Conservation (phyloP, 2,113 vertebrate species). For the Toxotes jaculatrix region DNA sequence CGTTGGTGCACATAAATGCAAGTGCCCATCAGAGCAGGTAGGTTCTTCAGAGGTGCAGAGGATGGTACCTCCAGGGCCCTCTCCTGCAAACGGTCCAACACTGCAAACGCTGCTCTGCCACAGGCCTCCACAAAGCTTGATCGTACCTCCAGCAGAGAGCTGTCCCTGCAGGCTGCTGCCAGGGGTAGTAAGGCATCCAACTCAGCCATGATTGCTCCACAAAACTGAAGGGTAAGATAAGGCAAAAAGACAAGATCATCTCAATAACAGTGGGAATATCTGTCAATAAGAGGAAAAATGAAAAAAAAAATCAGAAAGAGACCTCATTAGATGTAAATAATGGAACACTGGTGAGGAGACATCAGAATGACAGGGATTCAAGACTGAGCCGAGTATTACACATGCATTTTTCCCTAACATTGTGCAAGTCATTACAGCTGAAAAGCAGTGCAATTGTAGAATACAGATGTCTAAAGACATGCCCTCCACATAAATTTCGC, state of each 20-base stretch:
- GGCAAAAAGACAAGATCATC: slow-evolving; percentile 72
- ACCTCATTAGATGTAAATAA: slow-evolving; percentile 67
- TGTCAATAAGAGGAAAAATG: slow-evolving; percentile 35
- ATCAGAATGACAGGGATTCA: slow-evolving; percentile 58
- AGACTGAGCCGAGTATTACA: slow-evolving; percentile 43
- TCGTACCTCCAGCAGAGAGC: slow-evolving; percentile 89
- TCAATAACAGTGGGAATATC: slow-evolving; percentile 52
- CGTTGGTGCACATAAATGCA: slow-evolving; percentile 85
- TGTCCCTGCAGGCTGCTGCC: slow-evolving; percentile 90
- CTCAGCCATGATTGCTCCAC: slow-evolving; percentile 89
- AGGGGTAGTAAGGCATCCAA: slow-evolving; percentile 91
- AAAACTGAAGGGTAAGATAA: slow-evolving; percentile 86
- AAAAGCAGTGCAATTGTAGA: slow-evolving; percentile 56
- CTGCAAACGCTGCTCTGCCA: slow-evolving; percentile 86
- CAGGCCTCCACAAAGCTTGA: slow-evolving; percentile 91
- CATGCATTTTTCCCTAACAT: slow-evolving; percentile 46
- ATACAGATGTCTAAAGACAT: slow-evolving; percentile 62
- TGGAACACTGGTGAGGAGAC: slow-evolving; percentile 49
- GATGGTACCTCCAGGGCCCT: slow-evolving; percentile 87
- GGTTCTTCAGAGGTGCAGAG: slow-evolving; percentile 86
- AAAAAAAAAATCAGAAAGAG: slow-evolving; percentile 33
- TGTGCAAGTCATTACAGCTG: slow-evolving; percentile 52
- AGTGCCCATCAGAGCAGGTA: slow-evolving; percentile 87
- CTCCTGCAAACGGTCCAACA: slow-evolving; percentile 88
- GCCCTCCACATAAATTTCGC: slow-evolving; percentile 35